phyloP scores from a whole-genome alignment of 2,113 vertebrate genomes.

The Synchiropus splendidus region DNA sequence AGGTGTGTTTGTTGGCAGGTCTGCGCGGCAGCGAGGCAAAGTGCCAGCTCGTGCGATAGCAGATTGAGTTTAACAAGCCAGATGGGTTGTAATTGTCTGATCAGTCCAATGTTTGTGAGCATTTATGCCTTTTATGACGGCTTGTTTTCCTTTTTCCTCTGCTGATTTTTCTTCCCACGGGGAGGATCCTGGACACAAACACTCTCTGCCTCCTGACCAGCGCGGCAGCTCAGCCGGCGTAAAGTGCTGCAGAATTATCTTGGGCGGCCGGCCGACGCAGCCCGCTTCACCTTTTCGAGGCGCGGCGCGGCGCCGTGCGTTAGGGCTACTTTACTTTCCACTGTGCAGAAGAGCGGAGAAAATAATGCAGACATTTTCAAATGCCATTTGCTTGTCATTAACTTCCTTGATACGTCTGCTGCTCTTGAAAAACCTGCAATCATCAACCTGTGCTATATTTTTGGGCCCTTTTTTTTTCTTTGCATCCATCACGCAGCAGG shows the following conservation, averaged over 20 bases:
- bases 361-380: conserved; percentile 20
- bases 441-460: neutral
- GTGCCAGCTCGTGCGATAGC: conserved; percentile 63
- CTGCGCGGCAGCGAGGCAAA: conserved; percentile 35
- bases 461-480: neutral
- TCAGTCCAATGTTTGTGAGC: conserved; percentile 92
- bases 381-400: conserved; percentile 11
- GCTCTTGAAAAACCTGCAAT: conserved; percentile 1
- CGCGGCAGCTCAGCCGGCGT: conserved; percentile 2
- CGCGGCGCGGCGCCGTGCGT: conserved; percentile 20
- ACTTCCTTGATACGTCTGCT: conserved; percentile 2
- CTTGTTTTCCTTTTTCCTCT: conserved; percentile 84
- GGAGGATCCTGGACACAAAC: conserved; percentile 54
- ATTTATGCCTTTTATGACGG: conserved; percentile 91
- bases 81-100: conserved; percentile 96
- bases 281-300: conserved; percentile 35
- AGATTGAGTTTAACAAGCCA: conserved; percentile 99
- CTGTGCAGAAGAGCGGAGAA: conserved; percentile 4
- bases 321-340: conserved; percentile 22
- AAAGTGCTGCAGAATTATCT: conserved; percentile 34
- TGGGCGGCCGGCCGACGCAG: conserved; percentile 31
- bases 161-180: conserved; percentile 59
- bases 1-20: conserved; percentile 8
- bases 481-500: neutral
- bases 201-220: conserved; percentile 7